A percentile compares a stretch with the other conserved stretches of the same genome.
phyloP scores from a whole-genome alignment of 2,888 invertebrate genomes.

The Mylabris sibirica region DNA sequence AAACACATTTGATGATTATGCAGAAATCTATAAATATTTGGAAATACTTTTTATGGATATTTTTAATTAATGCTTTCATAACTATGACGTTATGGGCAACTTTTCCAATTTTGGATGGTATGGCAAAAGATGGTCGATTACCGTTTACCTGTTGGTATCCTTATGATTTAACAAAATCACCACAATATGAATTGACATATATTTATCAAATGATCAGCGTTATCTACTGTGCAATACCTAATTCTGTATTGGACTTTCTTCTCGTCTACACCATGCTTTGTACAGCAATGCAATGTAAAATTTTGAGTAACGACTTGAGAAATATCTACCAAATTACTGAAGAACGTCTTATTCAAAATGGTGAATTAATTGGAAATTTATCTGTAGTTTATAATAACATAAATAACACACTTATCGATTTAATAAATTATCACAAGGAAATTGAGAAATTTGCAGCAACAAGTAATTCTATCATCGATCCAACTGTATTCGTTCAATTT shows the following conservation, averaged over 20 bases:
- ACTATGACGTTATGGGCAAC: slow-evolving; percentile 11
- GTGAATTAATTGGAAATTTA: not conserved
- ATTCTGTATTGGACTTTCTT: not conserved
- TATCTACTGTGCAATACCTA: not conserved
- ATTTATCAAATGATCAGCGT: slow-evolving; percentile 25
- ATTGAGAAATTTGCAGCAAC: slow-evolving; percentile 14
- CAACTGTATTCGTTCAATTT: slow-evolving; percentile 17
- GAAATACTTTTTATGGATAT: not conserved
- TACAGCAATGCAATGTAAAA: not conserved
- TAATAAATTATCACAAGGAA: not conserved
- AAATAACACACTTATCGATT: not conserved
- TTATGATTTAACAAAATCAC: slow-evolving; percentile 13
- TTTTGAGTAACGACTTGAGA: not conserved
- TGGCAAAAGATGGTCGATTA: slow-evolving; percentile 4
- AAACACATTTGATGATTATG: not conserved
- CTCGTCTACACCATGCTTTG: not conserved
- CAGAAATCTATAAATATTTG: not conserved
- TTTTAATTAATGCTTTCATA: not conserved
- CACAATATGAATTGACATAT: slow-evolving; percentile 26
- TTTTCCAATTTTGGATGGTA: slow-evolving; percentile 18
- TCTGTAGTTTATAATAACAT: not conserved
- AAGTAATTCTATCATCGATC: slow-evolving; percentile 20
- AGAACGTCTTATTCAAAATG: not conserved
- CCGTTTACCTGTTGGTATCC: slow-evolving; percentile 27
- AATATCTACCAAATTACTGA: slow-evolving; percentile 14